Conservation (phyloP, 2,113 vertebrate species). For the Phrynocephalus versicolor region DNA sequence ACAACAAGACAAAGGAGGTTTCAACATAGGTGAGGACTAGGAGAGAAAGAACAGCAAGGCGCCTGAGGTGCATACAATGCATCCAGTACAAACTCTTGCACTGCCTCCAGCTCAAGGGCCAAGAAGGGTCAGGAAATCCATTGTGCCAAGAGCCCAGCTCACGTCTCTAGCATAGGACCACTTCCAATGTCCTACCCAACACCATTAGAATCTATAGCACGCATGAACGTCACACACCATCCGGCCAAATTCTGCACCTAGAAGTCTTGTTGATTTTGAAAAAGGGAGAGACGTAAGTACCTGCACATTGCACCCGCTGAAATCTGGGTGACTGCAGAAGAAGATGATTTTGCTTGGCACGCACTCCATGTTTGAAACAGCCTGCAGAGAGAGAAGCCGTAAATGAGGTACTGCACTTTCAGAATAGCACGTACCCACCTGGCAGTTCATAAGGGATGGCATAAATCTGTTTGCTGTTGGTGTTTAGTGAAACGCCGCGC, state of each 20-base stretch:
- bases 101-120: neutral
- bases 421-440: slow-evolving; percentile 53
- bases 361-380: slow-evolving; percentile 9
- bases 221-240: neutral
- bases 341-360: neutral
- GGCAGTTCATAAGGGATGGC: slow-evolving; percentile 49
- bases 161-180: neutral
- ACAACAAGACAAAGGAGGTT: neutral
- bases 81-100: neutral
- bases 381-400: neutral
- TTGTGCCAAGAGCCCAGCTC: too few relatives aligned
- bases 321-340: neutral
- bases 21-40: too few relatives aligned
- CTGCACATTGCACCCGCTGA: neutral
- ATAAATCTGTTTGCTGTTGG: slow-evolving; percentile 57
- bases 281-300: neutral
- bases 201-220: neutral
- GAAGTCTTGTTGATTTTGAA: neutral
- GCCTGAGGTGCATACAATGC: neutral
- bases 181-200: neutral
- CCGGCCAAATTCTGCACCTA: neutral
- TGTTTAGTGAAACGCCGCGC: slow-evolving; percentile 56
- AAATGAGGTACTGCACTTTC: slow-evolving; percentile 24
- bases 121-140: neutral
- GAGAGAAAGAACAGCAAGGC: neutral